Evolutionary conservation across 2,888 invertebrate genomes (phyloP), one percentile per base, ranked within the genome.

Genomic region (Erynnis tages): DNA sequence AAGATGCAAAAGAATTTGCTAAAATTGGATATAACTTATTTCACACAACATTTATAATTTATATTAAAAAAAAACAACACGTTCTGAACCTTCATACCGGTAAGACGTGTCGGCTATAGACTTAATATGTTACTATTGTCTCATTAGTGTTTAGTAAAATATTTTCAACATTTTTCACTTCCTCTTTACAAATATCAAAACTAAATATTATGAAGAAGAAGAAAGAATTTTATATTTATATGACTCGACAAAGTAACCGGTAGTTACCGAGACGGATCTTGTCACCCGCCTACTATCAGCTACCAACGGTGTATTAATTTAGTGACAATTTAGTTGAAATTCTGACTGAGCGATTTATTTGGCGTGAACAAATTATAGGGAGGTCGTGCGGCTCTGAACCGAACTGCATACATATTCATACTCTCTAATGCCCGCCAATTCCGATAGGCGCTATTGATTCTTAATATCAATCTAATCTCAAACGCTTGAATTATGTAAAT

Each of bases 291-390:
- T 54, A 53, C 56, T 55, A 55, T 55, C 55, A 57, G 56, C 54
- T 49, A 41, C 8, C 52, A 37, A 37, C 43, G 29, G 50, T 43
- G 27, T 34, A 52, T 44, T 52, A 52, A 52, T 44, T 52, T 44
- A 44, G 44, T 52, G 52, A 52, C 44, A 52, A 48, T 44, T 52
- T 52, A 52, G 52, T 52, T 52, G 44, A 44, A 52, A 44, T 52
- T 38, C 44, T 52, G 52, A 35, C 21, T 52, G 52, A 46, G 53
- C 59, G 63, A 72, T 71, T 69, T 70, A 70, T 66, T 53, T 55
- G 57, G 58, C 56, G 54, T 19, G 40, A 53, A 69, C 67, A 66
- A 72, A 67, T 71, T 68, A 67, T 65, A 59, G 68, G 66, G 64
- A 58, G 62, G 57, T 58, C 55, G 54, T 56, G 61, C 58, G 49